These are phyloP conservation scores for Dasyornis broadbenti DNA, from an alignment of 2,113 vertebrate species.

Conservation along the genomic window DNA sequence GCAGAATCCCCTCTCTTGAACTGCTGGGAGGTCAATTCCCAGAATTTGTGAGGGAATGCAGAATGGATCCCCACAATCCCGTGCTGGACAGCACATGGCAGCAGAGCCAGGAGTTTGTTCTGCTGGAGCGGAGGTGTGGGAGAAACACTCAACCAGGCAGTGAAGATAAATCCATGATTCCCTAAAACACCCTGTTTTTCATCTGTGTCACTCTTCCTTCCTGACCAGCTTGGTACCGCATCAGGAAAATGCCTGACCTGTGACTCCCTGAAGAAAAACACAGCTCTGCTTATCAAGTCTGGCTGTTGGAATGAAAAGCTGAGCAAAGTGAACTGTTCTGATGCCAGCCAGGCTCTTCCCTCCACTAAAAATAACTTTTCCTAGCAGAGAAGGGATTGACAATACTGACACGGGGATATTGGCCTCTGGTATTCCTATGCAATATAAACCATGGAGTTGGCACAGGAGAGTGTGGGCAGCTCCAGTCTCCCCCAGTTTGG, in stretches of 20 bases:
- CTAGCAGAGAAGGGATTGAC: not conserved
- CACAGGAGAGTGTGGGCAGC: not conserved
- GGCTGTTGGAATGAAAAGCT: not conserved
- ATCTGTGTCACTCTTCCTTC: not conserved
- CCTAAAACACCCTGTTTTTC: accelerated
- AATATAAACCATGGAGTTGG: not conserved
- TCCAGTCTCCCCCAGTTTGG: accelerated
- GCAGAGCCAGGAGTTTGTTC: not conserved
- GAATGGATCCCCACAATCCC: not conserved
- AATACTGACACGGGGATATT: not conserved
- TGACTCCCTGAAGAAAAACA: not conserved
- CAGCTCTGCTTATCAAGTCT: not conserved
- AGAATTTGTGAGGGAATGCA: not conserved
- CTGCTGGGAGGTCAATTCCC: not conserved
- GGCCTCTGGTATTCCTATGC: not conserved
- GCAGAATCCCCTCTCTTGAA: not conserved
- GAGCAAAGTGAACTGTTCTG: not conserved
- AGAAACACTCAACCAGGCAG: not conserved
- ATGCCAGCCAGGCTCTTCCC: not conserved
- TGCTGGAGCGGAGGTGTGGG: not conserved
- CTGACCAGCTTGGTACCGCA: not conserved
- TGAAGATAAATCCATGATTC: not conserved
- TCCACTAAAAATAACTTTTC: not conserved
- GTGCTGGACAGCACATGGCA: accelerated
- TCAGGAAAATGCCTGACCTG: not conserved